Evolutionary conservation across 92 coral and sea anemone genomes (phyloP).

Genomic region (Hydrozoanthus gracilis): DNA sequence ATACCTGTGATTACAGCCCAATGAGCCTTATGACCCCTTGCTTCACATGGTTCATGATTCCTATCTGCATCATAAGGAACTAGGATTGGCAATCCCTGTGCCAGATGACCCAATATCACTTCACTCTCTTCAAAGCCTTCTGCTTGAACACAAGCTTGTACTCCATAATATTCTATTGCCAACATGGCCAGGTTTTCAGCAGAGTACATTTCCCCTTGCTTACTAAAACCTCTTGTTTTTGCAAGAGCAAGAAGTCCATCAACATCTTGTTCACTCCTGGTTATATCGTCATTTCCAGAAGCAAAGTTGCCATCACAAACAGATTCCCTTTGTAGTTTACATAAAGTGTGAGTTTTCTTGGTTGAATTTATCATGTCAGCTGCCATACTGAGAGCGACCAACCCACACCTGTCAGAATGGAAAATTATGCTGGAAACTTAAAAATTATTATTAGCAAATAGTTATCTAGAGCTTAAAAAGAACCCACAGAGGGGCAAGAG

Average conservation of each 20-base stretch:
- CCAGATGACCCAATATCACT: constrained; percentile 59
- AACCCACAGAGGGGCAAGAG: too few species aligned
- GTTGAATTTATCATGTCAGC: constrained; percentile 61
- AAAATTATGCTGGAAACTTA: not conserved
- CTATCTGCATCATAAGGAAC: constrained; percentile 95
- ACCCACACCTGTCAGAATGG: constrained; percentile 79
- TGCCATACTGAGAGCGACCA: constrained; percentile 88
- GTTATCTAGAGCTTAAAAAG: too few species aligned
- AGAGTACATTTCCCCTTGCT: constrained; percentile 92
- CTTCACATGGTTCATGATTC: constrained; percentile 90
- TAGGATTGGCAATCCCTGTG: constrained; percentile 76
- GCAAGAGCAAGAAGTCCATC: constrained; percentile 70
- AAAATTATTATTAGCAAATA: not conserved
- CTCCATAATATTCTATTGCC: constrained; percentile 75
- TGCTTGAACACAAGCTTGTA: constrained; percentile 52
- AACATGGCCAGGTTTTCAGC: constrained; percentile 77
- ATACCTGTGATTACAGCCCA: constrained; percentile 97
- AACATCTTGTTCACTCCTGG: constrained; percentile 54
- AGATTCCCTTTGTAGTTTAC: not conserved
- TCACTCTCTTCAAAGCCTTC: constrained; percentile 65
- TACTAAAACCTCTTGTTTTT: constrained; percentile 65
- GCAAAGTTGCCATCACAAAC: not conserved
- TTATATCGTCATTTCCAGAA: not conserved
- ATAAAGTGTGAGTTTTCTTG: not conserved
- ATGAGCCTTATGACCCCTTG: constrained; percentile 86